These are phyloP conservation scores for Chlorospingus flavigularis DNA, from an alignment of 2,797 vertebrate species.

Conservation along the genomic window DNA sequence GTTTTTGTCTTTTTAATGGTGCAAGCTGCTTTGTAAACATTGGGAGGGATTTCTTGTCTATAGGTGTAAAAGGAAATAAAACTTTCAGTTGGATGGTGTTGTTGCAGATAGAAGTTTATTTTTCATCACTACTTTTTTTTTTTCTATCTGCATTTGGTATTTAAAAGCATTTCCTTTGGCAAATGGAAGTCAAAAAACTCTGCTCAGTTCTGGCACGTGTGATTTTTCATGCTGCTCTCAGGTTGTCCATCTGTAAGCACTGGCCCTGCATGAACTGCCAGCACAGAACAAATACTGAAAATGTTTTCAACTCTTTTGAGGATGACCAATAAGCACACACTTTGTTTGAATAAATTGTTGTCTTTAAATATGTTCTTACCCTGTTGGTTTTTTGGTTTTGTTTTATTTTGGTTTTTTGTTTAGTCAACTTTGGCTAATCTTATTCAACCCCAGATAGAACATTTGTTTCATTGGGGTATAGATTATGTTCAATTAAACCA, in stretches of 20 bases:
- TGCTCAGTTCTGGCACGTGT: not conserved
- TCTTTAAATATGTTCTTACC: not conserved
- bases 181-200: not conserved
- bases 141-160: not conserved
- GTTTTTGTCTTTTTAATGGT: not conserved
- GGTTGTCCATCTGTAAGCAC: conserved; percentile 37
- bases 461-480: not conserved
- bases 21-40: not conserved
- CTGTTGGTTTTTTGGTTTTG: not conserved
- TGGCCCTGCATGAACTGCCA: not conserved
- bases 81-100: not conserved
- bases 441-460: not conserved
- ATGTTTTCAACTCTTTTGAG: not conserved
- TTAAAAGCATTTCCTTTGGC: conserved; percentile 22
- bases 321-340: not conserved
- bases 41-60: not conserved
- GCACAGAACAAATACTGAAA: not conserved
- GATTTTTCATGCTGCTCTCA: conserved; percentile 4
- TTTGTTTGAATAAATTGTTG: not conserved
- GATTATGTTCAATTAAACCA: not conserved
- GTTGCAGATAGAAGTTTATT: not conserved
- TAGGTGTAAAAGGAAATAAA: not conserved
- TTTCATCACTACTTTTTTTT: not conserved
- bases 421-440: not conserved
- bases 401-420: not conserved